Evolutionary conservation across 2,797 vertebrate species (phyloP).

Genomic region (Peromyscus eremicus): DNA sequence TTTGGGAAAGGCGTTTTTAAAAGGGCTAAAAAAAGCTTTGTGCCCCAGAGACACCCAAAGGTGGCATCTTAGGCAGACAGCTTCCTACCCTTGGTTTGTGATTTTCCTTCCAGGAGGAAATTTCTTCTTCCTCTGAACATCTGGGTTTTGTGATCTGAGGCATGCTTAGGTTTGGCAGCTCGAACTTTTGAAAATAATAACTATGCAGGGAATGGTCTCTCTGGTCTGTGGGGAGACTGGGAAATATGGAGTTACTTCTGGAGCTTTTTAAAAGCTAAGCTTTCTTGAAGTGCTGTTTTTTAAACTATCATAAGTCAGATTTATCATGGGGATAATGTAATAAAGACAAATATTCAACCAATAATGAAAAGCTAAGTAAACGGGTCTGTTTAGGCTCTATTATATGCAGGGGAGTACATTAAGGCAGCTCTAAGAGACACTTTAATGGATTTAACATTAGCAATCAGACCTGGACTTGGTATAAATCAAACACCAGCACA

Average conservation of each 20-base stretch:
- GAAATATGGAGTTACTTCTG: conserved; percentile 63
- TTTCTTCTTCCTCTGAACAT: conserved; percentile 66
- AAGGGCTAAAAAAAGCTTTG: conserved; percentile 67
- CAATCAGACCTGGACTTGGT: conserved; percentile 88
- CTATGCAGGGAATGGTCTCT: conserved; percentile 67
- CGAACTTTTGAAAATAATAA: conserved; percentile 75
- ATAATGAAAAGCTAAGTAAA: conserved; percentile 89
- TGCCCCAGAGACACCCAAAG: conserved; percentile 64
- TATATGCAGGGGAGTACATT: conserved; percentile 89
- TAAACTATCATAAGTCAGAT: conserved; percentile 81
- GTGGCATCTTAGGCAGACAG: conserved; percentile 69
- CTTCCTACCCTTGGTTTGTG: conserved; percentile 73
- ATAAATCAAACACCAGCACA: conserved; percentile 89
- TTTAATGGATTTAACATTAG: conserved; percentile 92
- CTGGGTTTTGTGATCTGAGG: conserved; percentile 76
- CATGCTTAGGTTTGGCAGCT: conserved; percentile 63
- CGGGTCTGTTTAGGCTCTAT: conserved; percentile 88
- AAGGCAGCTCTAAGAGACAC: conserved; percentile 88
- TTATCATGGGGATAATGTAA: conserved; percentile 85
- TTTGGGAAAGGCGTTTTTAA: conserved; percentile 48
- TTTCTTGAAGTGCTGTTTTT: conserved; percentile 83
- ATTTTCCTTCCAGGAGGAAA: conserved; percentile 74
- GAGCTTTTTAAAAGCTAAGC: conserved; percentile 74
- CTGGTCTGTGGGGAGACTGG: conserved; percentile 63
- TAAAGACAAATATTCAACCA: conserved; percentile 87